Conservation (phyloP, 1,140 invertebrate genomes). For the Drosophila simulans region DNA sequence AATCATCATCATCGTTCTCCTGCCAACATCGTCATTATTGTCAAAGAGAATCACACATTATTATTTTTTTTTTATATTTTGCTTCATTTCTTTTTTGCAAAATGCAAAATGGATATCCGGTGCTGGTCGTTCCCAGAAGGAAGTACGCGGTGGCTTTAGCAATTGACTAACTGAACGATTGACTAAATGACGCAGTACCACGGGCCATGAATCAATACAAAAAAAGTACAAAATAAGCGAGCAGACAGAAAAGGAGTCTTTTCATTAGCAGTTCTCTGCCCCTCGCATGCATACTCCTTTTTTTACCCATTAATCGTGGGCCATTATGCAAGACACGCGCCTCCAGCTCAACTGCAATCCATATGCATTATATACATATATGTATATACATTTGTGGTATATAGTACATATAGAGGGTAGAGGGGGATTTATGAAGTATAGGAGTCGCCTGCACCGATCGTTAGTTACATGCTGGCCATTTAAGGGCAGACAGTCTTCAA, state of each 20-base stretch:
- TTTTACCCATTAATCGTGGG: slow-evolving; percentile 61
- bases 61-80: slow-evolving; percentile 40
- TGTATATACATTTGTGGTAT: not conserved
- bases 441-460: slow-evolving; percentile 38
- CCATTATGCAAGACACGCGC: slow-evolving; percentile 81
- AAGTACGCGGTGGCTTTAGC: slow-evolving; percentile 27
- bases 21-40: slow-evolving; percentile 43
- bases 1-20: slow-evolving; percentile 57
- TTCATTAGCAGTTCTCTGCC: slow-evolving; percentile 45
- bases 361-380: slow-evolving; percentile 57
- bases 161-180: slow-evolving; percentile 43
- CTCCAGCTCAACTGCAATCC: slow-evolving; percentile 57
- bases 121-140: slow-evolving; percentile 50
- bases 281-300: slow-evolving; percentile 9
- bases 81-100: slow-evolving; percentile 35
- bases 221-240: not conserved
- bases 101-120: slow-evolving; percentile 79
- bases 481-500: slow-evolving; percentile 41
- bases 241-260: slow-evolving; percentile 53
- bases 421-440: slow-evolving; percentile 4
- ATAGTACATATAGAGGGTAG: not conserved
- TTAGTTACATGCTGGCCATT: slow-evolving; percentile 49
- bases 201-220: slow-evolving; percentile 51
- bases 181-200: slow-evolving; percentile 43
- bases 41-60: slow-evolving; percentile 64